These are phyloP conservation scores for Xenops minutus DNA, from an alignment of 2,797 vertebrate species.

Conservation along the genomic window DNA sequence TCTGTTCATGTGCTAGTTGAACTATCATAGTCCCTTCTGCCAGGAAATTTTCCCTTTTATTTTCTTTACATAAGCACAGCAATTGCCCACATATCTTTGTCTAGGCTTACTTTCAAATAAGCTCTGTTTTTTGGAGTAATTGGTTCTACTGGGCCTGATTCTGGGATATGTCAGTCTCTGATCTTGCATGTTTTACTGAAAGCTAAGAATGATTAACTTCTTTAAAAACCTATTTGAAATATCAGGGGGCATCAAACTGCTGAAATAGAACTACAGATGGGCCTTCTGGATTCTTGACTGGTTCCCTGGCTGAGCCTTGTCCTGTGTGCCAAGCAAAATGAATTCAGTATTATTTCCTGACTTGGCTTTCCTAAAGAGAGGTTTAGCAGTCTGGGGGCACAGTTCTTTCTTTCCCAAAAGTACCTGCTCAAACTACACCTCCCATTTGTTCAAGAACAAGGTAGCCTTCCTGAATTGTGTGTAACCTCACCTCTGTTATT, in stretches of 20 bases:
- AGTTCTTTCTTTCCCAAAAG: neutral
- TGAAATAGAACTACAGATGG: neutral
- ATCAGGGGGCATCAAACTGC: neutral
- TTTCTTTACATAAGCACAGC: neutral
- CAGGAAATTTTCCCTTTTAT: neutral
- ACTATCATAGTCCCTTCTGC: neutral
- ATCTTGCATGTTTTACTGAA: neutral
- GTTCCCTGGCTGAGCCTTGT: neutral
- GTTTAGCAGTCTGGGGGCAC: neutral
- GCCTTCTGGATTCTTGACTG: neutral
- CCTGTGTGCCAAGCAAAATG: neutral
- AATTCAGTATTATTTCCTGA: neutral
- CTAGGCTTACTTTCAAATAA: neutral
- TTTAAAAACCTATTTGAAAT: neutral
- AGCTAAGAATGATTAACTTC: neutral
- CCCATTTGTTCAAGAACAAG: neutral
- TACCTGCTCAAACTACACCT: neutral
- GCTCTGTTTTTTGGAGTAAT: neutral
- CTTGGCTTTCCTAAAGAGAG: neutral
- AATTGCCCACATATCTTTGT: neutral
- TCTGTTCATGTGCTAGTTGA: neutral
- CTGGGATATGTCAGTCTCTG: neutral
- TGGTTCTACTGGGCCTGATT: neutral
- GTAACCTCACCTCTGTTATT: neutral
- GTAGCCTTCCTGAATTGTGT: neutral